Evolutionary conservation across 2,888 invertebrate species (phyloP).

Genomic region (Phymatocera aterrima): DNA sequence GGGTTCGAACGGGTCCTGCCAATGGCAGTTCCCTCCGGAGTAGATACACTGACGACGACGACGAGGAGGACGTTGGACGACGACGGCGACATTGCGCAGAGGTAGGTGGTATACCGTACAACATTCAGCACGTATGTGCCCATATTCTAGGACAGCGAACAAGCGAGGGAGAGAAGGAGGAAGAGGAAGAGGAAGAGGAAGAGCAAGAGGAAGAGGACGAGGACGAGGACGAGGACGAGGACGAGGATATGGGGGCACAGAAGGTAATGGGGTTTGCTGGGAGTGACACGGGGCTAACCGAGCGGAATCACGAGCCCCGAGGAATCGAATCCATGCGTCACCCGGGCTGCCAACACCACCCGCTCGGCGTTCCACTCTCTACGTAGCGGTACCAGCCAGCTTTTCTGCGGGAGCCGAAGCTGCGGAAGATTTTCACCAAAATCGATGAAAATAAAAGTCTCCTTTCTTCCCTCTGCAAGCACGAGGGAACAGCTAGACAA

Average conservation of each 20-base stretch:
- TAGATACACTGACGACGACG: constrained; percentile 40
- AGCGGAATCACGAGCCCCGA: constrained; percentile 74
- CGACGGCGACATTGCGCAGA: constrained; percentile 45
- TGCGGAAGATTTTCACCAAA: neutral
- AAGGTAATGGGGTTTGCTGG: constrained; percentile 73
- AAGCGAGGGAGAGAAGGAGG: too few relatives aligned
- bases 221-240: constrained; percentile 55
- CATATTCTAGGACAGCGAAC: constrained; percentile 29
- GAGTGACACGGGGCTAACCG: constrained; percentile 74
- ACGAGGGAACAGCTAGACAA: neutral
- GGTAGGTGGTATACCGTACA: constrained; percentile 34
- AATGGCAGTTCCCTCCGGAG: constrained; percentile 50
- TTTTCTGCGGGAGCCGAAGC: constrained; percentile 34
- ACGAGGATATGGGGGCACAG: constrained; percentile 35
- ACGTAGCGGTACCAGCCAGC: too few relatives aligned
- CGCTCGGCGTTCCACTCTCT: constrained; percentile 57
- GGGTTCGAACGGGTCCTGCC: constrained; percentile 54
- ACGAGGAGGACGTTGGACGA: constrained; percentile 46
- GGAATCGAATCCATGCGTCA: constrained; percentile 75
- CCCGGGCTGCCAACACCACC: constrained; percentile 74
- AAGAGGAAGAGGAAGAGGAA: constrained; percentile 13
- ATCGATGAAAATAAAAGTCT: neutral
- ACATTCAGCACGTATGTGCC: constrained; percentile 44
- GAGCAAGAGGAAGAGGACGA: constrained; percentile 48
- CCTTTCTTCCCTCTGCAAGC: too few relatives aligned